Base-by-base conservation (phyloP, 2,888 invertebrate genomes). In the Pharmacophagus antenor region DNA sequence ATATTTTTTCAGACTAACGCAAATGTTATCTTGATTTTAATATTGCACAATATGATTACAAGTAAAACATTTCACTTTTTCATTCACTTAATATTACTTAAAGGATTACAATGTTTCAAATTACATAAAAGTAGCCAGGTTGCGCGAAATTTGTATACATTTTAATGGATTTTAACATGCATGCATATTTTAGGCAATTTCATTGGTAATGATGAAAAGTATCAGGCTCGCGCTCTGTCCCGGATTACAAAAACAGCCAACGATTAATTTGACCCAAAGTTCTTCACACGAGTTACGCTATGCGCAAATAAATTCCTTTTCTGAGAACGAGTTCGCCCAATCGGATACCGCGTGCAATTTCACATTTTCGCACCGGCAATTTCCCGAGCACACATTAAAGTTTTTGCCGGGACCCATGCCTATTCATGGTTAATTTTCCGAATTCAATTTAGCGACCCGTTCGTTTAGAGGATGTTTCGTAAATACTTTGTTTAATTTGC, bases 401-500 rank as follows among this genome's bases (percentile, higher is more conserved):
- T 88, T 88, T 88, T 86, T 87, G 77, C 77, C 70, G 68, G 67
- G 71, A 64, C 70, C 65, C 72, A 69, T 66, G 72, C 79, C 78
- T 78, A 79, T 83, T 82, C 77, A 76, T 75, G 79, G 80, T 80
- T 84, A 82, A 87, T 87, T 85, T 82, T 73, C 79, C 76, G 70
- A 83, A 84, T 85, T 81, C 79, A 80, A 84, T 84, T 82, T 44
- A 77, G 72, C 74, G 79, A 81, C 74, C 82, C 78, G 79, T 81
- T 83, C 81, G 82, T 81, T 79, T 73, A 73, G 75, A 70, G 76
- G 79, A 79, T 71, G 77, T 78, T 77, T 73, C 70, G 71, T 73
- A 76, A 85, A 84, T 84, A 82, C 80, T 83, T 82, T 76, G 70
- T 76, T 77, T 83, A 85, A 84, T 85, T 85, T 80, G 80, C 79